Evolutionary conservation across 2,888 invertebrate genomes (phyloP).

Genomic region (Aphidius colemani): DNA sequence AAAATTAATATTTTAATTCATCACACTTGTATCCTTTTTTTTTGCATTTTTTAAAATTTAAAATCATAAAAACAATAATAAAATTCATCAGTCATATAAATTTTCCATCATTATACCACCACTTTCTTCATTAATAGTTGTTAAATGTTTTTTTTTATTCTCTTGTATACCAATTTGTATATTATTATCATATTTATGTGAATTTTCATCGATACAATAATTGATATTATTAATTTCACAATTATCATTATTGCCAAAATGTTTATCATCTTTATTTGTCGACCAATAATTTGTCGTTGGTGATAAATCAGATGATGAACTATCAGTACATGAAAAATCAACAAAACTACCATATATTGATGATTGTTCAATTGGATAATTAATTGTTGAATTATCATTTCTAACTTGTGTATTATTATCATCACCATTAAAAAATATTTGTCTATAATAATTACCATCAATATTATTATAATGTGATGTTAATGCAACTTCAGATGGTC

Average conservation of each 20-base stretch:
- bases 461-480: constrained; percentile 49
- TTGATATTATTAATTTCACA: constrained; percentile 39
- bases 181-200: constrained; percentile 41
- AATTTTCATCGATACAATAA: constrained; percentile 41
- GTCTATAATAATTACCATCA: constrained; percentile 47
- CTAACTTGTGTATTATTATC: constrained; percentile 30
- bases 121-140: constrained; percentile 50
- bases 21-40: background rate
- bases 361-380: constrained; percentile 43
- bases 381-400: constrained; percentile 43
- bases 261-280: constrained; percentile 39
- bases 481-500: constrained; percentile 50
- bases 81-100: constrained; percentile 39
- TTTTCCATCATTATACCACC: constrained; percentile 40
- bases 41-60: background rate
- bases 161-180: constrained; percentile 33
- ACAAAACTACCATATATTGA: constrained; percentile 47
- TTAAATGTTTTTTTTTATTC: constrained; percentile 39
- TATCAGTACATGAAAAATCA: constrained; percentile 48
- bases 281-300: constrained; percentile 44
- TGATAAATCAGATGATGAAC: constrained; percentile 45
- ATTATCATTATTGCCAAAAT: constrained; percentile 38
- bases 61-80: constrained; percentile 20
- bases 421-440: constrained; percentile 46
- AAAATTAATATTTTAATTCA: background rate